Evolutionary conservation across 2,113 vertebrate species (phyloP).

Genomic region (Oxyruncus cristatus): DNA sequence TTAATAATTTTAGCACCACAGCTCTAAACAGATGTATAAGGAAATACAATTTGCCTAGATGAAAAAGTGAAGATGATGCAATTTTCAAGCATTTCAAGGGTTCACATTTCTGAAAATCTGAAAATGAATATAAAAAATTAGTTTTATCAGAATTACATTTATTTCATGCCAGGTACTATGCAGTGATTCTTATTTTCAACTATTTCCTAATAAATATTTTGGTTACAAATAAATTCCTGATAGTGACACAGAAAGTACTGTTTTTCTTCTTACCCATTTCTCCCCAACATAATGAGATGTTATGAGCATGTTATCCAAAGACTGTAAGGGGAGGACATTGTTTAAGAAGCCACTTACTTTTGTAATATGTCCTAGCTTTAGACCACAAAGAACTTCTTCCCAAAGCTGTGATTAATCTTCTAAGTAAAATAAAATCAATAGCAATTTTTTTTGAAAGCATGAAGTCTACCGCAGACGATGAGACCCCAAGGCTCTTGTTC

Average conservation of each 20-base stretch:
- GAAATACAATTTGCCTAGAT: background rate
- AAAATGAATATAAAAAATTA: background rate
- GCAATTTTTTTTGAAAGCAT: conserved; percentile 84
- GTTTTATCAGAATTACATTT: background rate
- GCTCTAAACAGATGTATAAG: background rate
- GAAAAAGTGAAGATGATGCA: background rate
- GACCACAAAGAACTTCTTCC: conserved; percentile 88
- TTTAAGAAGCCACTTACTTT: conserved; percentile 78
- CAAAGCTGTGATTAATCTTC: conserved; percentile 84
- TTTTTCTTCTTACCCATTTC: background rate
- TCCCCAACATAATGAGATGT: background rate
- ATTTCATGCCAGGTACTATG: background rate
- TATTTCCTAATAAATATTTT: background rate
- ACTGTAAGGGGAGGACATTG: background rate
- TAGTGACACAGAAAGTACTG: background rate
- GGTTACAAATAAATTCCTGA: background rate
- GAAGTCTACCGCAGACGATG: conserved; percentile 82
- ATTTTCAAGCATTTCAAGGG: background rate
- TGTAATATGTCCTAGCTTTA: conserved; percentile 87
- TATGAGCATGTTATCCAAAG: background rate
- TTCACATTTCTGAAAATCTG: background rate
- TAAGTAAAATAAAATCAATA: conserved; percentile 78
- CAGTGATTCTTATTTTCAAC: background rate
- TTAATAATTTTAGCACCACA: background rate
- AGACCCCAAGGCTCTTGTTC: conserved; percentile 80